These are phyloP conservation scores for Torymus tubicola DNA, from an alignment of 2,888 invertebrate species.

Conservation along the genomic window DNA sequence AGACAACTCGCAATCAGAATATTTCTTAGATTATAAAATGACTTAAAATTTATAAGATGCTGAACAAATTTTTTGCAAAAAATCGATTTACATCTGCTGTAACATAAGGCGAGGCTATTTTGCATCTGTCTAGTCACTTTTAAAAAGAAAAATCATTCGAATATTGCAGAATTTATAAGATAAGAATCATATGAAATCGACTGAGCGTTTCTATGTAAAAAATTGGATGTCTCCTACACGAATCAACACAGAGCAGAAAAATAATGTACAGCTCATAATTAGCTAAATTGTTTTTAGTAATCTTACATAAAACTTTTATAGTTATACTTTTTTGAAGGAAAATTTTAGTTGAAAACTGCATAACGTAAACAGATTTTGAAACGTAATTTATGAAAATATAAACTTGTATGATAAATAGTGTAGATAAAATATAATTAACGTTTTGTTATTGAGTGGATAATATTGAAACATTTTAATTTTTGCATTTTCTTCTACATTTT, in stretches of 20 bases:
- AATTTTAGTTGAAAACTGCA: conserved; percentile 19
- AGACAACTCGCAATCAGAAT: conserved; percentile 10
- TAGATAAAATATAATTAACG: conserved; percentile 41
- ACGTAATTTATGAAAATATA: conserved; percentile 16
- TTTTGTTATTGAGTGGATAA: conserved; percentile 4
- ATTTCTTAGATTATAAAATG: conserved; percentile 20
- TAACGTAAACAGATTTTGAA: conserved; percentile 20
- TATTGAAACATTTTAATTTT: conserved; percentile 15
- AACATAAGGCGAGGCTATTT: conserved; percentile 48
- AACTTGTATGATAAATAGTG: conserved; percentile 51
- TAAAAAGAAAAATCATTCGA: conserved; percentile 38
- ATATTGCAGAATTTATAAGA: conserved; percentile 1
- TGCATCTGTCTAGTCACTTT: conserved; percentile 52
- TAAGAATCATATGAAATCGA: conserved; percentile 9
- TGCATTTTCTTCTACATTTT: not conserved
- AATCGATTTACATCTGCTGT: conserved; percentile 39
- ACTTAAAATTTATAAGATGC: conserved; percentile 14
- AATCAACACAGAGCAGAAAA: not conserved
- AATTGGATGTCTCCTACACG: conserved; percentile 20
- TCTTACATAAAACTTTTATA: conserved; percentile 23
- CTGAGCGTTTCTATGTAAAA: conserved; percentile 40
- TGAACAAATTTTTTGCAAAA: conserved; percentile 7
- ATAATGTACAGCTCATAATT: conserved; percentile 46
- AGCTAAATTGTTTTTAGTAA: conserved; percentile 17
- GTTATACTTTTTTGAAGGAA: conserved; percentile 2